Evolutionary conservation across 2,113 vertebrate genomes (phyloP).

Genomic region (Nycticebus coucang): DNA sequence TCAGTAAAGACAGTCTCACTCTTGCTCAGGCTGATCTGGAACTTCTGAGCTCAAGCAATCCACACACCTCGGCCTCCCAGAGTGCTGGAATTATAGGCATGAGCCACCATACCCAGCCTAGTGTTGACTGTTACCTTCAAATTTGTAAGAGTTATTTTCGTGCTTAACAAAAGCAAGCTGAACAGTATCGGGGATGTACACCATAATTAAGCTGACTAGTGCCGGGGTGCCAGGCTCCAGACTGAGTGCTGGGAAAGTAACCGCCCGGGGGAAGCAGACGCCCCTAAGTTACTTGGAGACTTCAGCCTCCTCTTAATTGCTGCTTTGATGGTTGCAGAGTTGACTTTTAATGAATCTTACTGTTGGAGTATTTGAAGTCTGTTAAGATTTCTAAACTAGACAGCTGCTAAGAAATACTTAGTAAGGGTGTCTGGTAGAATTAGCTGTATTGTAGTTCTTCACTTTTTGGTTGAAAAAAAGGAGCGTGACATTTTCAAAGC

Average conservation of each 20-base stretch:
- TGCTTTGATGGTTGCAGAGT: background rate
- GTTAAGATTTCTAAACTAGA: background rate
- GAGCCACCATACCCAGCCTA: too few relatives aligned
- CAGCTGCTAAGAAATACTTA: slow-evolving; percentile 4
- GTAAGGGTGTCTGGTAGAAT: background rate
- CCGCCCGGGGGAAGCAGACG: background rate
- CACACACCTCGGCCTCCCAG: too few relatives aligned
- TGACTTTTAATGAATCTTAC: background rate
- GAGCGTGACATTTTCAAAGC: background rate
- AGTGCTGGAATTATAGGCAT: too few relatives aligned
- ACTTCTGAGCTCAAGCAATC: too few relatives aligned
- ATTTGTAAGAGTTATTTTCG: background rate
- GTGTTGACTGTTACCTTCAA: background rate
- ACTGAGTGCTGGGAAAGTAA: background rate
- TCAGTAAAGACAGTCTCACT: too few relatives aligned
- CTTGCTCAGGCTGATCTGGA: too few relatives aligned
- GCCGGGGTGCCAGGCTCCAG: background rate
- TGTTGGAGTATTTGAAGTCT: slow-evolving; percentile 3
- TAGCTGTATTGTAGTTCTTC: background rate
- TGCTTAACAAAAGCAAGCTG: background rate
- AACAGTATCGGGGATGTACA: background rate
- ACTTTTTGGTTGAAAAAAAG: background rate
- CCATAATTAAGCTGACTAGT: background rate
- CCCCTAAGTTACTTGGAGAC: background rate
- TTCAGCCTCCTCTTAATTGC: background rate